Evolutionary conservation across 2,888 invertebrate genomes (phyloP), one percentile per base, ranked within the genome.

Genomic region (Ophonus ardosiacus): DNA sequence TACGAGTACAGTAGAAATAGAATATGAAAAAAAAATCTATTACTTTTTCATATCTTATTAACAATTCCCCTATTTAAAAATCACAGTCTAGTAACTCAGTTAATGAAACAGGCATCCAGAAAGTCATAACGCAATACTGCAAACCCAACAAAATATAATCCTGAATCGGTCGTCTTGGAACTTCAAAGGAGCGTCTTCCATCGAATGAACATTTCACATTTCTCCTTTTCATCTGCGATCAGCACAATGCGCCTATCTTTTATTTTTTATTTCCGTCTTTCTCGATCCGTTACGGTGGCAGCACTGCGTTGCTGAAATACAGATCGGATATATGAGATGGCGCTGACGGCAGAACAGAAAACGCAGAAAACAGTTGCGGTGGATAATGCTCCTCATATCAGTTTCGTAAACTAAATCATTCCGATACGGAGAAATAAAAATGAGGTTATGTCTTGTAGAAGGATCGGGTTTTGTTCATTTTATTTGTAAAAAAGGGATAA

Each of bases 231-330:
- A 31, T 31, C 8, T 15, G 59, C 7, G 59, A 59, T 15, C 15
- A n/a, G n/a, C 57, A 59, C 57, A 59, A 59, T 10, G 59, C 59
- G 17, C 59, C 59, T 59, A 59, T 59, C 59, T 59, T 59, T 59
- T 59, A 59, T 59, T 59, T 59, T 59, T 59, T 59, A 59, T 59
- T 17, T n/a, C 56, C 15, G n/a, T 1, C 56, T 56, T 56, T 56
- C n/a, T 56, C 59, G 15, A 8, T 15, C 18, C 59, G 15, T 59
- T 59, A 18, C 18, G 18, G 59, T 59, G 59, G 59, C 18, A 59
- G 59, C 17, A 5, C 18, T 17, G 17, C 59, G 59, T 17, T 5
- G 59, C 18, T 6, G 31, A 17, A 59, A 59, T 59, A 59, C 17
- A 18, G 59, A 59, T 15, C 17, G 59, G 59, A 8, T 7, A 56